phyloP scores from a whole-genome alignment of 2,113 vertebrate genomes.

The Paradoxurus hermaphroditus region DNA sequence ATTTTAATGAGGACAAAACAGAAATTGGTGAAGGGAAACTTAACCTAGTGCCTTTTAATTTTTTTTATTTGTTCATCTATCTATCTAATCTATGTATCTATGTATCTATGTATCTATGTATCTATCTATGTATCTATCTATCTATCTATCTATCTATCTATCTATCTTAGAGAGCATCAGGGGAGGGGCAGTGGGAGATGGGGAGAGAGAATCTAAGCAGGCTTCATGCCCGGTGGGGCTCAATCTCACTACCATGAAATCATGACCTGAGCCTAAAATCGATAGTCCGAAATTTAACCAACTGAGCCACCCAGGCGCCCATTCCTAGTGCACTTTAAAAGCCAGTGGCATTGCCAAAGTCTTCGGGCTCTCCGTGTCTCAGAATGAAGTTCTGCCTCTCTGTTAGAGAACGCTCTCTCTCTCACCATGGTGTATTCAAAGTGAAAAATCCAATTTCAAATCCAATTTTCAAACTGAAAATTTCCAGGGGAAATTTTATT shows the following conservation, averaged over 20 bases:
- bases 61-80: too few relatives aligned
- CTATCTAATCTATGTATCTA: too few relatives aligned
- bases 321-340: not conserved
- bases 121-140: too few relatives aligned
- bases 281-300: not conserved
- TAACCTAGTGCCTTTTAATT: not conserved
- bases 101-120: too few relatives aligned
- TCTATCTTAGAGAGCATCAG: not conserved
- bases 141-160: too few relatives aligned
- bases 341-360: not conserved
- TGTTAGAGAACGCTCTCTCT: not conserved
- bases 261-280: not conserved
- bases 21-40: not conserved
- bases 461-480: not conserved
- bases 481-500: not conserved
- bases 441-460: not conserved
- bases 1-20: not conserved
- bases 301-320: not conserved
- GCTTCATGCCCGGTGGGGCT: not conserved
- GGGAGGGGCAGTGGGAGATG: not conserved
- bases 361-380: not conserved
- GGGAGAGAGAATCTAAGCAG: not conserved
- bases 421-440: not conserved
- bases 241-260: not conserved
- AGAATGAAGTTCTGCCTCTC: not conserved